These are phyloP conservation scores for Cryptus viduatorius DNA, from an alignment of 2,888 invertebrate genomes.

Conservation along the genomic window DNA sequence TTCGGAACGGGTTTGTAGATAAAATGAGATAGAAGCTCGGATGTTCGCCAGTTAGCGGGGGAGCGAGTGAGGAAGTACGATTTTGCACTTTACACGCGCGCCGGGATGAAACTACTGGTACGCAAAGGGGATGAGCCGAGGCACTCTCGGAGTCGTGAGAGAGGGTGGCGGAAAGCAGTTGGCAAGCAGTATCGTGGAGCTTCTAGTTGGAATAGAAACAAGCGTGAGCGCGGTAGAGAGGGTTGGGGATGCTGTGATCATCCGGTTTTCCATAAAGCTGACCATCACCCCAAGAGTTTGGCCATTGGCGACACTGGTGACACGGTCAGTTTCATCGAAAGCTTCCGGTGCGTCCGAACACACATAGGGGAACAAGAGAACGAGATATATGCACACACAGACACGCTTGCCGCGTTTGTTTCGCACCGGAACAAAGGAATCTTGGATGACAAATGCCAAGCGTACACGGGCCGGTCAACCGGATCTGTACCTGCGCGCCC, in stretches of 20 bases:
- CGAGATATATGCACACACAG: conserved; percentile 30
- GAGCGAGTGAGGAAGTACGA: not conserved
- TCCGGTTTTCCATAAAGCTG: not conserved
- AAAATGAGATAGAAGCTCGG: not conserved
- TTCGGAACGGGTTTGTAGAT: not conserved
- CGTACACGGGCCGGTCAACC: conserved; percentile 78
- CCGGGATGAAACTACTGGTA: conserved; percentile 5
- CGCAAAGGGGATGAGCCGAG: not conserved
- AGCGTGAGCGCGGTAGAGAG: not conserved
- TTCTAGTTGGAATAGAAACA: conserved; percentile 13
- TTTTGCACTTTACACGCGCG: conserved; percentile 7
- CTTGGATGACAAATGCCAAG: conserved; percentile 81
- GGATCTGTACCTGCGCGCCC: conserved; percentile 74
- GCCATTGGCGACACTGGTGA: not conserved
- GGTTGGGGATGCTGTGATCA: not conserved
- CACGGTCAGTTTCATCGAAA: conserved; percentile 30
- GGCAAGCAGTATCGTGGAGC: conserved; percentile 6
- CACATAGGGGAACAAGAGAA: conserved; percentile 19
- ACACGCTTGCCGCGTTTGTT: conserved; percentile 75
- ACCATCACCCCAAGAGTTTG: not conserved
- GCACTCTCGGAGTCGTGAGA: not conserved
- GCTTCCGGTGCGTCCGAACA: conserved; percentile 26
- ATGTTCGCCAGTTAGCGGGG: not conserved
- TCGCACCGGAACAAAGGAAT: conserved; percentile 80
- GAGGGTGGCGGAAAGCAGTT: not conserved